Percentiles rank a stretch among this genome's conserved stretches.
phyloP scores from a whole-genome alignment of 2,797 vertebrate species.

The Paramormyrops hopkinsi region DNA sequence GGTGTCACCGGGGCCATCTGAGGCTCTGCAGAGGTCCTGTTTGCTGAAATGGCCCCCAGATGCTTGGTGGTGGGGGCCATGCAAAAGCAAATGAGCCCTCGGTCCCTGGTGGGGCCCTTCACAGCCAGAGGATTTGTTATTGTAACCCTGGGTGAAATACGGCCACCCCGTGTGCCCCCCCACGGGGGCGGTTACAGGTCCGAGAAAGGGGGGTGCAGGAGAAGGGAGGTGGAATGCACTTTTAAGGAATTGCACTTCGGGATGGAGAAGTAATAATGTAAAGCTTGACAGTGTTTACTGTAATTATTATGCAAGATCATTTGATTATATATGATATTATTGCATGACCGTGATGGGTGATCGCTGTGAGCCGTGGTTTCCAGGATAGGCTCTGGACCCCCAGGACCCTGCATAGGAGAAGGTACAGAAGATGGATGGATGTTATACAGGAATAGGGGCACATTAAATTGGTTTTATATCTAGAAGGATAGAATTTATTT shows the following conservation, averaged over 20 bases:
- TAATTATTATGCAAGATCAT: background rate
- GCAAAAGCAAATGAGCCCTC: background rate
- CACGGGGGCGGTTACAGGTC: background rate
- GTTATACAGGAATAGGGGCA: background rate
- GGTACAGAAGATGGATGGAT: background rate
- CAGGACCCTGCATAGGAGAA: background rate
- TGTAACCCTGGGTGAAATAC: conserved; percentile 58
- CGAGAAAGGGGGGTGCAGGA: background rate
- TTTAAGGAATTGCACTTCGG: background rate
- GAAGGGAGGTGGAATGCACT: background rate
- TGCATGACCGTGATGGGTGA: background rate
- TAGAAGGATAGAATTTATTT: background rate
- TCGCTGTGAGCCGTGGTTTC: background rate
- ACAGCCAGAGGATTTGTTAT: conserved; percentile 45
- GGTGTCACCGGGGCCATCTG: background rate
- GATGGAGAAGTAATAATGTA: conserved; percentile 23
- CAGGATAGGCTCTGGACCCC: background rate
- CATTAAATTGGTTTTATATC: background rate
- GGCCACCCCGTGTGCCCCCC: conserved; percentile 53
- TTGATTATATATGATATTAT: background rate
- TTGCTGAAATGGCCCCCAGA: conserved; percentile 4
- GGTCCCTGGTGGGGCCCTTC: background rate
- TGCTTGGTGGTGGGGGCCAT: background rate
- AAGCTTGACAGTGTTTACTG: background rate
- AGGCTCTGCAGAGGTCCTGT: background rate